Percentiles rank a stretch among this genome's conserved stretches.
Evolutionary conservation across 2,113 vertebrate species (phyloP).

Genomic region (Planiliza haematocheilus): DNA sequence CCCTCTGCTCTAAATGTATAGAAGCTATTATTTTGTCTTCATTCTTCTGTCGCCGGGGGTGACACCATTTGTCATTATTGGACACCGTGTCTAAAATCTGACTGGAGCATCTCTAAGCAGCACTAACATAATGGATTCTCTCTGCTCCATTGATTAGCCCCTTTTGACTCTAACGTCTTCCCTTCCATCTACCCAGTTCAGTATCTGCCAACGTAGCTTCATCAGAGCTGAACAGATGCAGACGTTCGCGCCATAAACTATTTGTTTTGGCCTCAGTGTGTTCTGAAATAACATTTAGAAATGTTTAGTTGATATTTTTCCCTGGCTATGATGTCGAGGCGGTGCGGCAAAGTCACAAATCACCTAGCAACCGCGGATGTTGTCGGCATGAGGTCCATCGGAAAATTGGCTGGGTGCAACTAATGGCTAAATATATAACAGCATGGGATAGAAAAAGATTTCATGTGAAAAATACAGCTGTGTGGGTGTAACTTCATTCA

Average conservation of each 20-base stretch:
- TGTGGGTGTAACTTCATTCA: slow-evolving; percentile 38
- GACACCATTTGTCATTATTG: slow-evolving; percentile 42
- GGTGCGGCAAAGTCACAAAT: slow-evolving; percentile 28
- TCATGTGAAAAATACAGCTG: slow-evolving; percentile 19
- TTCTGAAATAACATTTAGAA: background rate
- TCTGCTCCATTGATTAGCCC: slow-evolving; percentile 44
- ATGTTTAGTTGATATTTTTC: slow-evolving; percentile 10
- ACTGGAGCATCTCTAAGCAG: slow-evolving; percentile 31
- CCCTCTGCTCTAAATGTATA: background rate
- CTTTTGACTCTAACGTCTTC: slow-evolving; percentile 12
- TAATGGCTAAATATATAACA: slow-evolving; percentile 53
- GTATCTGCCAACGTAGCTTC: background rate
- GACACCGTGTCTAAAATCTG: slow-evolving; percentile 28
- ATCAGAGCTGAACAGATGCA: background rate
- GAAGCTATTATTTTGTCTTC: slow-evolving; percentile 16
- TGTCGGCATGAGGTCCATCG: slow-evolving; percentile 42
- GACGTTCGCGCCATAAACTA: background rate
- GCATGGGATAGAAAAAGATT: slow-evolving; percentile 27
- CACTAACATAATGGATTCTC: slow-evolving; percentile 40
- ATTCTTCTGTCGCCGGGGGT: background rate
- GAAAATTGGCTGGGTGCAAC: slow-evolving; percentile 26
- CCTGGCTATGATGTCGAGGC: slow-evolving; percentile 4
- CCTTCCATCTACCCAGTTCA: background rate
- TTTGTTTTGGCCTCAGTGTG: background rate
- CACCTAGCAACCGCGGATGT: slow-evolving; percentile 45